Percentiles rank a stretch among this genome's conserved stretches.
phyloP scores from a whole-genome alignment of 2,113 vertebrate genomes.

The Carettochelys insculpta region DNA sequence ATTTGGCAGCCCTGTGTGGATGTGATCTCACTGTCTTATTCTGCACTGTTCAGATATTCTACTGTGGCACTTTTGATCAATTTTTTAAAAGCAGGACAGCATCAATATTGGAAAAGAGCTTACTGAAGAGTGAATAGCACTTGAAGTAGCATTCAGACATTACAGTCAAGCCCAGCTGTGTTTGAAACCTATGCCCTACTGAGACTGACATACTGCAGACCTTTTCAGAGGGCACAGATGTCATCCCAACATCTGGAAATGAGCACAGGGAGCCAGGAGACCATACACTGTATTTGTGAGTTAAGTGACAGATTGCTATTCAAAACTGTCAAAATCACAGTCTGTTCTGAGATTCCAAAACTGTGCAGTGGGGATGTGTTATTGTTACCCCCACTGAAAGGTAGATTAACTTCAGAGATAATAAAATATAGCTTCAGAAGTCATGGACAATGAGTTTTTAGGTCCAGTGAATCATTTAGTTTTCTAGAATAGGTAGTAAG shows the following conservation, averaged over 20 bases:
- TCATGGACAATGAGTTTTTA: constrained; percentile 3
- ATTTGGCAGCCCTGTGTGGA: background rate
- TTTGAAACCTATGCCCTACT: constrained; percentile 23
- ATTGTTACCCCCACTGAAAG: background rate
- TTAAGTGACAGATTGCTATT: constrained; percentile 41
- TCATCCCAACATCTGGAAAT: constrained; percentile 18
- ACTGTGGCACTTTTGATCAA: background rate
- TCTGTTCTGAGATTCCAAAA: background rate
- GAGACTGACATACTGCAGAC: background rate
- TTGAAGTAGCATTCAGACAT: background rate
- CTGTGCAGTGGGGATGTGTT: background rate
- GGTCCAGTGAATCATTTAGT: constrained; percentile 11
- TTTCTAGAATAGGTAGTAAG: background rate
- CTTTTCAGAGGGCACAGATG: constrained; percentile 34
- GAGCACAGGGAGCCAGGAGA: constrained; percentile 4
- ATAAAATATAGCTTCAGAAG: constrained; percentile 33
- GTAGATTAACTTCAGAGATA: constrained; percentile 22
- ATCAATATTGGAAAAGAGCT: background rate
- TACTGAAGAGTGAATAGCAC: background rate
- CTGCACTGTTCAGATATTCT: background rate
- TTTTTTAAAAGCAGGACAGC: background rate
- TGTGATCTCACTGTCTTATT: background rate
- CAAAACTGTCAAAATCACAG: constrained; percentile 46
- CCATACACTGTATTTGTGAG: background rate
- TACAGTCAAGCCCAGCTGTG: background rate